Percentiles rank a stretch among this genome's conserved stretches.
Evolutionary conservation across 2,797 vertebrate species (phyloP).

Genomic region (Dromococcyx pavoninus): DNA sequence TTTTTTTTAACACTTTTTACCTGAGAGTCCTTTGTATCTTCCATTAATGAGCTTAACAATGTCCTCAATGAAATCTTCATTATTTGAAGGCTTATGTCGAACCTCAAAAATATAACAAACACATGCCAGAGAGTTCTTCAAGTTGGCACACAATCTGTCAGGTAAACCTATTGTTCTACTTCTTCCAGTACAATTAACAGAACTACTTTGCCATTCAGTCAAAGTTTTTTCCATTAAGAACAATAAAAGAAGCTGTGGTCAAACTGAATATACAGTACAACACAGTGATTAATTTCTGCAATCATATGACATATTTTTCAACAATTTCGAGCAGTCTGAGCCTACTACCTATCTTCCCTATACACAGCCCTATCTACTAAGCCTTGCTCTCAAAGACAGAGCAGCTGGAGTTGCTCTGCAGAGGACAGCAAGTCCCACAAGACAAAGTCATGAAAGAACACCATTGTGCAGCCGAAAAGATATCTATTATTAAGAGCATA

Average conservation of each 20-base stretch:
- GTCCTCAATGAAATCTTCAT: constrained; percentile 81
- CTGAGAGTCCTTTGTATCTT: constrained; percentile 90
- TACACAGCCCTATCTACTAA: not conserved
- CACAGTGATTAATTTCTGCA: not conserved
- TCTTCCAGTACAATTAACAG: not conserved
- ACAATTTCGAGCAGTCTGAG: not conserved
- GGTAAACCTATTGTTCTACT: not conserved
- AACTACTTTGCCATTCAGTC: not conserved
- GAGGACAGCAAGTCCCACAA: not conserved
- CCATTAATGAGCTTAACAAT: constrained; percentile 85
- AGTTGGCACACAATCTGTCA: not conserved
- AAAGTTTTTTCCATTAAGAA: not conserved
- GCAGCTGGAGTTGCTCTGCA: not conserved
- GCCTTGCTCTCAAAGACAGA: not conserved
- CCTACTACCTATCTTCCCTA: not conserved
- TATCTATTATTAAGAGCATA: not conserved
- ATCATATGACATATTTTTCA: not conserved
- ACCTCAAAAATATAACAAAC: constrained; percentile 76
- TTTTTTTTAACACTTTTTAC: constrained; percentile 69
- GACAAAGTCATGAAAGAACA: not conserved
- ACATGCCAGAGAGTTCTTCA: not conserved
- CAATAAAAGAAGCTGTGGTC: not conserved
- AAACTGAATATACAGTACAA: not conserved
- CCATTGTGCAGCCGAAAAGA: not conserved
- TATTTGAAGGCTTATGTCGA: constrained; percentile 83